Evolutionary conservation across 2,113 vertebrate species (phyloP).

Genomic region (Labeo rohita): DNA sequence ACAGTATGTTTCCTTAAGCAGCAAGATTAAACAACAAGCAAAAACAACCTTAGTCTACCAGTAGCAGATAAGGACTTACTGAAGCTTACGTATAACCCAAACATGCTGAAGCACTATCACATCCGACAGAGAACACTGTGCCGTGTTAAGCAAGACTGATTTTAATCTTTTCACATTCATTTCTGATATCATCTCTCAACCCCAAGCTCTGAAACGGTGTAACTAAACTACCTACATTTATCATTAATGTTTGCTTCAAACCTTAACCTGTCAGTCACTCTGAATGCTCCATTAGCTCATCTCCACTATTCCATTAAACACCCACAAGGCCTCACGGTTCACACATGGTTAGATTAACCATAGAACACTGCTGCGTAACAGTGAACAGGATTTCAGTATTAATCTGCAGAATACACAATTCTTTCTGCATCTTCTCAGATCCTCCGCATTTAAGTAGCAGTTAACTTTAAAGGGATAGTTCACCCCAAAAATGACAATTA

Average conservation of each 20-base stretch:
- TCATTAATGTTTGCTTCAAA: background rate
- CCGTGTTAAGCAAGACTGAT: background rate
- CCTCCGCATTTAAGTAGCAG: background rate
- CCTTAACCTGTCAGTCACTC: conserved; percentile 13
- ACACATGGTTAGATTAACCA: conserved; percentile 23
- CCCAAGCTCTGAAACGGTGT: background rate
- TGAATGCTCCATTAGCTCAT: background rate
- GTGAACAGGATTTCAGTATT: background rate
- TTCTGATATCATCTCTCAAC: conserved; percentile 8
- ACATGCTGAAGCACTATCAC: background rate
- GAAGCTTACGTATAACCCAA: background rate
- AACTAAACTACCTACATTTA: background rate
- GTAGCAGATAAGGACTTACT: background rate
- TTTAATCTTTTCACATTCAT: background rate
- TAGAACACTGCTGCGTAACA: background rate
- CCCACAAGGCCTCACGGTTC: conserved; percentile 1
- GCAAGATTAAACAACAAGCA: background rate
- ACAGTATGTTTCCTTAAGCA: background rate
- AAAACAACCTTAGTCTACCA: background rate
- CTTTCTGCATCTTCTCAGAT: background rate
- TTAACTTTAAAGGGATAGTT: background rate
- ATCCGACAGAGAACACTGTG: background rate
- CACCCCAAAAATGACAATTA: too few species aligned
- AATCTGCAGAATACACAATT: conserved; percentile 22
- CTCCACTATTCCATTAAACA: background rate